Base-by-base conservation (phyloP, 2,113 vertebrate genomes). In the Tiliqua scincoides region DNA sequence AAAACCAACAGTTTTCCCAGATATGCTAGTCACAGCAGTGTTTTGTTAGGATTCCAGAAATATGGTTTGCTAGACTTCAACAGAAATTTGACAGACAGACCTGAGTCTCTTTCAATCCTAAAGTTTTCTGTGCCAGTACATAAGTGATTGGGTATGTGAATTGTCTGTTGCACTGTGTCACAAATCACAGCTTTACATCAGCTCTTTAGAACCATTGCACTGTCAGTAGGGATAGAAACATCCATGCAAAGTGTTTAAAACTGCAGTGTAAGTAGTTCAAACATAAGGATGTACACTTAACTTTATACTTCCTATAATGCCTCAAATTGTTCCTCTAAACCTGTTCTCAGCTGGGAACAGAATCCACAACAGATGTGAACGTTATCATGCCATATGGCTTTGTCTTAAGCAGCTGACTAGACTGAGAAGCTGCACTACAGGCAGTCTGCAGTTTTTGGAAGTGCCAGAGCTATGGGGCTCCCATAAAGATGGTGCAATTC, bases 281-380 rank as follows among this genome's bases (percentile, higher is more conserved):
- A 79, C 7, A 67, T 72, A 2, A 57, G 0, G 1, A 0, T 54
- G 21, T 1, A 54, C 63, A n/a, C 1, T 83, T 85, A 21, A 79
- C 37, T 61, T 48, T 27, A 82, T 74, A 32, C 63, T 70, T 80
- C 48, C 52, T 72, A 65, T 21, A 59, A 0, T 32, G 9, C 35
- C 88, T 72, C 68, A 65, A 35, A 6, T 25, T 90, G 83, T 80
- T 79, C 52, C 76, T 37, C 23, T n/a, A 59, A 52, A 93, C 77
- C 15, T 76, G 43, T 62, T 59, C 78, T 87, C 71, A 91, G 79
- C 79, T 91, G 84, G 43, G 80, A 87, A 80, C 79, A 85, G 73
- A 84, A 91, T 30, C 73, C 23, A 82, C 85, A 94, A 86, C 93
- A 93, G 91, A 94, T 89, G 91, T 86, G 32, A 83, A 52, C 17